Base-by-base conservation (phyloP, 2,113 vertebrate species). In the Chrysemys picta region DNA sequence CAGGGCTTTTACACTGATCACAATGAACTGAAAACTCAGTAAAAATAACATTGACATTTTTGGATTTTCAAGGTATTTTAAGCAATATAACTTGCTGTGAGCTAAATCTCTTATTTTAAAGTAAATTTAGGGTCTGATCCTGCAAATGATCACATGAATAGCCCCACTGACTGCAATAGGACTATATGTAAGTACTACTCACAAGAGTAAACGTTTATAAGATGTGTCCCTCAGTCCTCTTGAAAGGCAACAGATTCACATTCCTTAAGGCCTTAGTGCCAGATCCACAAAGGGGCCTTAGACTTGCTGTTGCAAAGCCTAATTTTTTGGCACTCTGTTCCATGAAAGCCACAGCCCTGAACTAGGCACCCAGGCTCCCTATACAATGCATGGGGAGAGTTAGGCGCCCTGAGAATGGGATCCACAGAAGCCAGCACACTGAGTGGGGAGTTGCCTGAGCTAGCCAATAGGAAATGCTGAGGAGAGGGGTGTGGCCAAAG, bases 81-180 rank as follows among this genome's bases (percentile, higher is more conserved):
- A 89, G 87, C 19, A 1, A 1, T 80, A 8, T 21, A 59, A 6
- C 4, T 85, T 89, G 5, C 16, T 75, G 35, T 78, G 21, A 80
- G 29, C 0, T 29, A 79, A 78, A 29, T 17, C 45, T 27, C 2
- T 62, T n/a, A n/a, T 83, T 83, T 94, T 52, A 10, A 85, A 87
- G 79, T 54, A 0, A 81, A 47, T 45, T 19, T 53, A 62, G 8
- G 4, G 3, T 1, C 3, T 89, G 2, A 1, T 87, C 2, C 35
- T 85, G 6, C 4, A 95, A 79, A 90, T 82, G 54, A 3, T 89
- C n/a, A 3, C 35, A 50, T 47, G 6, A 87, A 12, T 3, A 59
- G 0, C 31, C 3, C 25, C 69, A 5, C 12, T 94, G 56, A 52
- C 8, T 59, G 1, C 31, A 91, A 87, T 0, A 0, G 5, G 1